These are phyloP conservation scores for Tholera decimalis DNA, from an alignment of 2,888 invertebrate genomes.

Conservation along the genomic window DNA sequence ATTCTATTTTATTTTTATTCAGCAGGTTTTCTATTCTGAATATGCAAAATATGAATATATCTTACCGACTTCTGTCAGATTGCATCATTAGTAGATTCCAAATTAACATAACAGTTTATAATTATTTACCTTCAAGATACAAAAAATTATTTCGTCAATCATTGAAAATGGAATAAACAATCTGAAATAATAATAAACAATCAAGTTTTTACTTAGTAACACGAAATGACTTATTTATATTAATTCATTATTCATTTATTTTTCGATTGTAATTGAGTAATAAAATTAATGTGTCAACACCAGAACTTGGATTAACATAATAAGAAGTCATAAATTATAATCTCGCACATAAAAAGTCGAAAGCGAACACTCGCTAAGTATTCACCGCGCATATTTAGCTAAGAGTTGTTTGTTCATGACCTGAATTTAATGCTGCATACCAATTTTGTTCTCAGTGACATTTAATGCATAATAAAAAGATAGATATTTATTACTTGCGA, in stretches of 20 bases:
- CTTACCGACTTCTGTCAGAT: constrained; percentile 36
- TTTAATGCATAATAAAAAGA: constrained; percentile 76
- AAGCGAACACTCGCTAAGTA: constrained; percentile 59
- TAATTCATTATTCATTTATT: not conserved
- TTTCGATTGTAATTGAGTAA: constrained; percentile 13
- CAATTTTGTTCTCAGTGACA: constrained; percentile 74
- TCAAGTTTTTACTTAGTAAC: constrained; percentile 3
- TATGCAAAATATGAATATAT: constrained; percentile 36
- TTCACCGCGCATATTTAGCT: constrained; percentile 79
- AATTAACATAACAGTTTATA: constrained; percentile 25
- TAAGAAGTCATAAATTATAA: constrained; percentile 40
- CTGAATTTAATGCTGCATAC: constrained; percentile 82
- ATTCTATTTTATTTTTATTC: not conserved
- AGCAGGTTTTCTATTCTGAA: not conserved
- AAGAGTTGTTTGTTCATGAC: constrained; percentile 83
- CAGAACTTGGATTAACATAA: constrained; percentile 29
- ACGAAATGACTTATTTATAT: not conserved
- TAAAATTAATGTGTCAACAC: constrained; percentile 28
- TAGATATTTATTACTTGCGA: constrained; percentile 37
- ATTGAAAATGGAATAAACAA: constrained; percentile 31
- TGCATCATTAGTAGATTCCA: constrained; percentile 23
- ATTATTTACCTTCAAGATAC: constrained; percentile 32
- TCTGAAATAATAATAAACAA: constrained; percentile 33
- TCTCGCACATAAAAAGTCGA: constrained; percentile 45
- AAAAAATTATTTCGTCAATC: constrained; percentile 33